Base-by-base conservation (phyloP, 2,113 vertebrate species). In the Elephas maximus region DNA sequence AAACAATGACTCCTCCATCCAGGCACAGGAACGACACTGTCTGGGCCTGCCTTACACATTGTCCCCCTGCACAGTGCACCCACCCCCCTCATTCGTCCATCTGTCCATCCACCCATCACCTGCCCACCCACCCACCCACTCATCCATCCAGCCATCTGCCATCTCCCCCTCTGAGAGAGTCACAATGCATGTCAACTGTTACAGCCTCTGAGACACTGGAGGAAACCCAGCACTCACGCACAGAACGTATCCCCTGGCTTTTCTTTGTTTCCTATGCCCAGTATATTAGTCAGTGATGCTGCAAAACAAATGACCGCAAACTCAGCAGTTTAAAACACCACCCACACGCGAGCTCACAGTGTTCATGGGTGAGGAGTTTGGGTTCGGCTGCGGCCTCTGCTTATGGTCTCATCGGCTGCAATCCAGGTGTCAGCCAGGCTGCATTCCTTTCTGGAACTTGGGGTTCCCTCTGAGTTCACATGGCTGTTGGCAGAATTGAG, bases 211-310 rank as follows among this genome's bases (percentile, higher is more conserved):
- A 74, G n/a, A 26, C 17, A 1, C 5, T 71, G 18, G 5, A 21
- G 76, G 51, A 81, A n/a, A 28, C 18, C 67, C 7, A 1, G 2
- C 2, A 30, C 18, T 7, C 23, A 15, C 26, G 12, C 44, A 0
- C 8, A 1, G 18, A 45, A 12, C 53, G 18, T 2, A 1, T 4
- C 6, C 63, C 15, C 45, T 45, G 44, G 2, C 77, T 88, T 6
- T 0, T 1, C 6, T 45, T 8, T 21, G 83, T 37, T 2, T n/a
- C 9, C 0, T 0, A n/a, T 15, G 44, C 14, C 8, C 18, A 1
- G 24, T 0, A 10, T 18, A 7, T 45, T 15, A 23, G 81, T 41
- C 1, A 0, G 14, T 17, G 12, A 14, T 8, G 5, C 30, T 33
- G 63, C 5, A 18, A 14, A n/a, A 8, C 30, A 45, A 9, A 21